A percentile compares a stretch with the other conserved stretches of the same genome.
phyloP scores from a whole-genome alignment of 2,113 vertebrate species.

The Bubo bubo region DNA sequence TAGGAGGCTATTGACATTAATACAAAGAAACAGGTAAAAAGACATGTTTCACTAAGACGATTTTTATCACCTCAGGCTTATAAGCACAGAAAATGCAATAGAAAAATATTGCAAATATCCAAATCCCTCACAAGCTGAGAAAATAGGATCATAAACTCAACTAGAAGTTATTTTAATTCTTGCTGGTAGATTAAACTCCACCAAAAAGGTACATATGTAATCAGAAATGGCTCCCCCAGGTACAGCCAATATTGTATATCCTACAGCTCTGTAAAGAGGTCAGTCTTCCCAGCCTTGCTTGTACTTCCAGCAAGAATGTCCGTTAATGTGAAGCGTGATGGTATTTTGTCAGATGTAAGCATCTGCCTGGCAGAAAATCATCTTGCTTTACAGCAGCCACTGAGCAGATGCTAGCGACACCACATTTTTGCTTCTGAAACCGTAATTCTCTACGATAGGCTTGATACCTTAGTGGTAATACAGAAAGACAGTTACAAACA shows the following conservation, averaged over 20 bases:
- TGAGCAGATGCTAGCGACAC: neutral
- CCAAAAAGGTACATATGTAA: neutral
- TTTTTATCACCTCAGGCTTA: neutral
- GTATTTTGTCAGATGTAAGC: neutral
- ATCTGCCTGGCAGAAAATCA: neutral
- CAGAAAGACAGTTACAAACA: neutral
- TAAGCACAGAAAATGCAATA: neutral
- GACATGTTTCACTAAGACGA: neutral
- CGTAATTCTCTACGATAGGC: neutral
- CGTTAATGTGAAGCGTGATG: fast-evolving
- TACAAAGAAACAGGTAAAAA: neutral
- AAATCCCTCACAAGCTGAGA: neutral
- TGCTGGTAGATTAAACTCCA: neutral
- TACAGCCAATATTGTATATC: neutral
- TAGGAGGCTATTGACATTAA: neutral
- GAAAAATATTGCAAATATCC: neutral
- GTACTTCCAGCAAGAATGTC: fast-evolving
- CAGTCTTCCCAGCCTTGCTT: neutral
- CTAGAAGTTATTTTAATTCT: neutral
- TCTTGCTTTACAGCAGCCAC: neutral
- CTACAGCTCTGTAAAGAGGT: neutral
- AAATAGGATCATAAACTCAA: neutral
- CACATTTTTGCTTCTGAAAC: neutral
- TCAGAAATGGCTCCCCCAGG: neutral
- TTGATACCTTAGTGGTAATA: neutral